phyloP scores from a whole-genome alignment of 2,113 vertebrate species.

The Archocentrus centrarchus region DNA sequence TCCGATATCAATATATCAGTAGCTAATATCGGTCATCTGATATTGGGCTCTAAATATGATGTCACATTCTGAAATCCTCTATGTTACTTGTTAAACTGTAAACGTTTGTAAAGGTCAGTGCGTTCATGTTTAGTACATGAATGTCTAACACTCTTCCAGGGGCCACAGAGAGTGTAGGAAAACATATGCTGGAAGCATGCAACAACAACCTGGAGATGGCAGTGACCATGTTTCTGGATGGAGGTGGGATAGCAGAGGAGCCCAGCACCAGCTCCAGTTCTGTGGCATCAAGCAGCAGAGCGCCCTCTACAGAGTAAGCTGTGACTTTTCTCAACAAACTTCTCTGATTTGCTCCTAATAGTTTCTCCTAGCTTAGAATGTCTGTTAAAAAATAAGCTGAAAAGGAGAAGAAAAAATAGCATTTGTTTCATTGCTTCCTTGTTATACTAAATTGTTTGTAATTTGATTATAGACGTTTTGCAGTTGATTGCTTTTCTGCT shows the following conservation, averaged over 20 bases:
- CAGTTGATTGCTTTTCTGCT: not conserved
- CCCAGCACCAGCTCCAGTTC: constrained; percentile 97
- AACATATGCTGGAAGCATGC: constrained; percentile 98
- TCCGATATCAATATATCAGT: fast-evolving
- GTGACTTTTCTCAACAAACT: not conserved
- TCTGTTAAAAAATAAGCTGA: not conserved
- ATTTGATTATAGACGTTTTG: not conserved
- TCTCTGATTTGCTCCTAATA: not conserved
- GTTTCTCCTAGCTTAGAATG: not conserved
- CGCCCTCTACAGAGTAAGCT: constrained; percentile 88
- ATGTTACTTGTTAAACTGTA: not conserved
- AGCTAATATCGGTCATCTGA: not conserved
- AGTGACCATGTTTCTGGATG: constrained; percentile 98
- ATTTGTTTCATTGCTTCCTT: not conserved
- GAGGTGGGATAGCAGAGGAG: constrained; percentile 94
- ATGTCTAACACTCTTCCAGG: constrained; percentile 78
- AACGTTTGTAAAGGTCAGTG: not conserved
- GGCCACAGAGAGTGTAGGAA: constrained; percentile 95
- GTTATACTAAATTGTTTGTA: constrained; percentile 1
- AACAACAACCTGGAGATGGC: constrained; percentile 99
- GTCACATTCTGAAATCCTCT: not conserved
- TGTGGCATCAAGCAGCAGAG: constrained; percentile 86
- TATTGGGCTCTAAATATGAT: not conserved
- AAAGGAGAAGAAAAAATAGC: not conserved
- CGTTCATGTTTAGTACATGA: not conserved